A percentile compares a stretch with the other conserved stretches of the same genome.
phyloP scores from a whole-genome alignment of 2,797 vertebrate species.

The Rhodeus uyekii region DNA sequence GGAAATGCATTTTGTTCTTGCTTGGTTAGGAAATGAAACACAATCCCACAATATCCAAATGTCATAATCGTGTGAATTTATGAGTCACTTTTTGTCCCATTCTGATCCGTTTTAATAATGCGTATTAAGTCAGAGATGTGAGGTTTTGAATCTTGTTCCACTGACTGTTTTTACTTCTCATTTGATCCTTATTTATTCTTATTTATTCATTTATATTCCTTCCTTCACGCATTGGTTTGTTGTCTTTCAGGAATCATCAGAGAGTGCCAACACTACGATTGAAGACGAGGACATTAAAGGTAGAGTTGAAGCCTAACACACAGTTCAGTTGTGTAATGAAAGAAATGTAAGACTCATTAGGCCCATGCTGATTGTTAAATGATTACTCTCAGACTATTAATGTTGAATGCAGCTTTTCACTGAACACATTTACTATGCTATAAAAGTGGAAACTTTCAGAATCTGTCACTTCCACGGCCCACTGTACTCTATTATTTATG shows the following conservation, averaged over 20 bases:
- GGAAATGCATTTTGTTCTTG: background rate
- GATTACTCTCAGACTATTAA: background rate
- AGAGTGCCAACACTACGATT: constrained; percentile 96
- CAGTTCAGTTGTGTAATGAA: background rate
- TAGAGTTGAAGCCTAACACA: constrained; percentile 64
- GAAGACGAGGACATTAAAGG: constrained; percentile 99
- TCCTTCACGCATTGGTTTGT: background rate
- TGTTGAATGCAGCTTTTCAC: background rate
- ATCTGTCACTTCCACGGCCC: background rate
- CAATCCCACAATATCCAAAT: background rate
- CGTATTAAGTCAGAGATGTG: background rate
- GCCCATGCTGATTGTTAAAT: background rate
- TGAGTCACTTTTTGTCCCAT: background rate
- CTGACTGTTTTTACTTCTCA: background rate
- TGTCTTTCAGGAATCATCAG: constrained; percentile 90
- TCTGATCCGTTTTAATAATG: background rate
- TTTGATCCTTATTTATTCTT: background rate
- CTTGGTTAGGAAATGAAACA: background rate
- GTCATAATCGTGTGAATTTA: background rate
- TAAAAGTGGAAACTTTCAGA: background rate
- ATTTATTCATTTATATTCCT: background rate
- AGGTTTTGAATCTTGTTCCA: background rate
- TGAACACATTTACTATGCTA: background rate
- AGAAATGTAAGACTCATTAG: too few species aligned
- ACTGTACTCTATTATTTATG: background rate